Evolutionary conservation across 2,797 vertebrate species (phyloP), one percentile per base, ranked within the genome.

Genomic region (Sebastiscus tertius): DNA sequence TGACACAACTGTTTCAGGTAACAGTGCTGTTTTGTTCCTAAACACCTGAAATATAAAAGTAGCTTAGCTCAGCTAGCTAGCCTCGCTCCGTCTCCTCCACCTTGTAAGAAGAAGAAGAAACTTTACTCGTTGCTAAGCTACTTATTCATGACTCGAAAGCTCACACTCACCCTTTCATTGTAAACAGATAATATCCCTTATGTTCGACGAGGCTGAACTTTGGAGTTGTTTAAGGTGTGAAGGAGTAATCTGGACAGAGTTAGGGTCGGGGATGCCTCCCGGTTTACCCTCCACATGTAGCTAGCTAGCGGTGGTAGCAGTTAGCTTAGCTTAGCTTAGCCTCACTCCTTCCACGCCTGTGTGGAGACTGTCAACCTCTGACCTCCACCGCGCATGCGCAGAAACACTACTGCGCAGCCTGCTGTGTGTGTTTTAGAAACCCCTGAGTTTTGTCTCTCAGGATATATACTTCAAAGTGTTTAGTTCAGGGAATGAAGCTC

Each of bases 151-250:
- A 81, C 82, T 81, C 77, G 67, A 90, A 88, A 87, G 83, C 76
- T 85, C 33, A 85, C 89, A 96, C 96, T 97, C 96, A 97, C 96
- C 96, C 96, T 95, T 97, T 97, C 96, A 97, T 97, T 87, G 93
- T 95, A 91, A 92, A 93, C 80, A 83, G 87, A 87, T 94, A 84
- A 79, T 92, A 90, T 92, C 85, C 88, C 88, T 92, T 90, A 88
- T 92, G 89, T 88, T 88, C 83, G 84, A 86, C 62, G 59, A 84
- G 75, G 81, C 72, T 77, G 81, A 88, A 86, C 91, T 91, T 92
- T 72, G 42, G 58, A 79, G 91, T 91, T 89, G 89, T 89, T 92
- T 83, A 24, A 73, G 85, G 82, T 87, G 77, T 55, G 88, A 87
- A 65, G 71, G 81, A 81, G 86, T 83, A 74, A 88, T 89, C 91